Base-by-base conservation (phyloP, 2,797 vertebrate species). In the Erethizon dorsatum region DNA sequence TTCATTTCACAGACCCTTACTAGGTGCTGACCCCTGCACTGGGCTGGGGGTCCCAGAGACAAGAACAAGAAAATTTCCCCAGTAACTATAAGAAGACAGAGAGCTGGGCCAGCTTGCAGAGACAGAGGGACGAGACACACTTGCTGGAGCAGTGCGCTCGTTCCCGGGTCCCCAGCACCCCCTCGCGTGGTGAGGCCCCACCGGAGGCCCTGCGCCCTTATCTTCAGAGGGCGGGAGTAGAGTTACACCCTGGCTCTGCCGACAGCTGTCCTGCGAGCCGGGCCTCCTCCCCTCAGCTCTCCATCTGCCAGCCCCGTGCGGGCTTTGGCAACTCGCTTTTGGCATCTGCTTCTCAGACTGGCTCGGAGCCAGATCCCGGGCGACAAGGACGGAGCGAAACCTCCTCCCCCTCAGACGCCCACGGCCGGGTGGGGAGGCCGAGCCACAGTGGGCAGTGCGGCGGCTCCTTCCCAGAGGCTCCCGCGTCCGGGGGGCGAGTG, bases 91-190 rank as follows among this genome's bases (percentile, higher is more conserved):
- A 24, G 17, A 15, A 84, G 28, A 33, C 56, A 6, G 73, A 45
- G 37, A 6, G 9, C 47, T 4, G 33, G 82, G 26, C 5, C 0
- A 20, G 20, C 10, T 22, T 2, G 8, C 0, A 5, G 1, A 0
- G 10, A 4, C 28, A 0, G 41, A 18, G 28, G 15, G 61, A 0
- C 10, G 0, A 13, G 71, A 50, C 77, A 13, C 22, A 18, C 0
- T 12, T 50, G 33, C 47, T 0, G 54, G 45, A 69, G 45, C 80
- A 24, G 37, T 13, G 71, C 8, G 5, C 41, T 5, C 20, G 2
- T 26, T 45, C 71, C 41, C 6, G 71, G 33, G 11, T 26, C 22
- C 71, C 71, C 71, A 14, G 24, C 28, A 41, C 10, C 41, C 20
- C 9, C 63, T 7, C 0, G 14, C 0, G 5, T 26, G 33, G 4